These are phyloP conservation scores for Eulemur macaco DNA, from an alignment of 2,113 vertebrate genomes.

Conservation along the genomic window DNA sequence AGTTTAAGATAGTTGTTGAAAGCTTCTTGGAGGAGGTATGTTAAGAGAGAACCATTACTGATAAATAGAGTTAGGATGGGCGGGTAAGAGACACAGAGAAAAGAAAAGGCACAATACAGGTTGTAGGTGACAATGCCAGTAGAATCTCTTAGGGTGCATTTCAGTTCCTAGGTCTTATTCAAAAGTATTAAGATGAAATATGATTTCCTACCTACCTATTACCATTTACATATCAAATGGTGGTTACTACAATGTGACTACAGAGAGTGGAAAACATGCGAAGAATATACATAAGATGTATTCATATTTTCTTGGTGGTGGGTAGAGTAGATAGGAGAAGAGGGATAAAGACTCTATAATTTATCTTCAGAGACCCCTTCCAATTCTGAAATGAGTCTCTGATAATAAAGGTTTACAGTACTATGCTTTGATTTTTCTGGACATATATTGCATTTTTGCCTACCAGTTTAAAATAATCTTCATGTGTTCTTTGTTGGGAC, in stretches of 20 bases:
- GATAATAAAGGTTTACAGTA: background rate
- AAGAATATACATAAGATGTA: background rate
- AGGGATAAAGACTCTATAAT: background rate
- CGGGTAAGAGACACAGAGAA: background rate
- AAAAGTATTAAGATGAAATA: background rate
- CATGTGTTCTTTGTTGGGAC: background rate
- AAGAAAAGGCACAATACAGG: background rate
- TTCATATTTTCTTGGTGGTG: background rate
- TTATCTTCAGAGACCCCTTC: background rate
- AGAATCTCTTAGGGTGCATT: background rate
- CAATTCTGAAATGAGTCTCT: background rate
- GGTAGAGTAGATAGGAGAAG: background rate
- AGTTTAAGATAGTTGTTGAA: background rate
- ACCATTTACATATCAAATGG: background rate
- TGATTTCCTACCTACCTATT: background rate
- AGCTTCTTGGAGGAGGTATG: background rate
- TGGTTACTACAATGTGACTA: background rate
- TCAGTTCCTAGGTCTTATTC: background rate
- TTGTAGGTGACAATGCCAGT: background rate
- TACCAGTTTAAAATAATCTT: slow-evolving; percentile 31
- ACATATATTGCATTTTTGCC: background rate
- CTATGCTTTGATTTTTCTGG: background rate
- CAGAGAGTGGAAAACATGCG: background rate
- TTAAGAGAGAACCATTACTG: background rate
- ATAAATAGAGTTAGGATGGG: background rate